A percentile compares a stretch with the other conserved stretches of the same genome.
phyloP scores from a whole-genome alignment of 2,888 invertebrate genomes.

The Pandemis corylana region DNA sequence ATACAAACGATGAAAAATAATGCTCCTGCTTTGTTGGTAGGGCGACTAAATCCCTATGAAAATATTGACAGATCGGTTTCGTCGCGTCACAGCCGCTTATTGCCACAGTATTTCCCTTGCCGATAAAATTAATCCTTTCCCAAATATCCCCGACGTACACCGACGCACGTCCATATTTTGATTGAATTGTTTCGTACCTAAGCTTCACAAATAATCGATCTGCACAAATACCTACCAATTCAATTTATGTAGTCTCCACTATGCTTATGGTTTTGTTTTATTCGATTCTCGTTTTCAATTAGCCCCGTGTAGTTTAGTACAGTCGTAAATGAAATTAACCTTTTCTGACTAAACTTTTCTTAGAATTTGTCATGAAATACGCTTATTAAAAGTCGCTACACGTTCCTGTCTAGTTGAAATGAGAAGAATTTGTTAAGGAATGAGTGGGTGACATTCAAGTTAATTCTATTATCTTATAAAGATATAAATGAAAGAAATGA shows the following conservation, averaged over 20 bases:
- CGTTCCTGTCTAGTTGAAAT: background rate
- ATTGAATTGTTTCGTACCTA: slow-evolving; percentile 78
- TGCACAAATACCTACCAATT: slow-evolving; percentile 73
- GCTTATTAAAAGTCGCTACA: background rate
- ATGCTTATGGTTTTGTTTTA: slow-evolving; percentile 37
- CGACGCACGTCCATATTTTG: slow-evolving; percentile 68
- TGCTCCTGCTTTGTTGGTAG: slow-evolving; percentile 10
- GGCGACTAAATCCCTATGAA: slow-evolving; percentile 36
- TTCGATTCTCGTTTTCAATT: slow-evolving; percentile 14
- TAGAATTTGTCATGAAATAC: background rate
- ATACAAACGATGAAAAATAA: slow-evolving; percentile 31
- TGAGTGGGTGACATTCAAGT: background rate
- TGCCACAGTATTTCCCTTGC: slow-evolving; percentile 61
- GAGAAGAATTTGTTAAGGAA: background rate
- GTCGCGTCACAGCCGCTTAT: slow-evolving; percentile 62
- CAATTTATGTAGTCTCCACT: slow-evolving; percentile 55
- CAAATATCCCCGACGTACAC: slow-evolving; percentile 65
- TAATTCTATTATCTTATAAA: background rate
- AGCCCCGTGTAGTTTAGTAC: slow-evolving; percentile 3
- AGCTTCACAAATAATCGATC: slow-evolving; percentile 72
- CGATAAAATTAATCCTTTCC: slow-evolving; percentile 76
- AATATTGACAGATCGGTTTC: slow-evolving; percentile 44
- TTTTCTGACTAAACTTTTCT: background rate
- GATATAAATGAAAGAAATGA: background rate
- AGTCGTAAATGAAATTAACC: slow-evolving; percentile 1